Conservation (phyloP, 37 sponge, comb jelly and placozoan species). For the Ephydatia muelleri region DNA sequence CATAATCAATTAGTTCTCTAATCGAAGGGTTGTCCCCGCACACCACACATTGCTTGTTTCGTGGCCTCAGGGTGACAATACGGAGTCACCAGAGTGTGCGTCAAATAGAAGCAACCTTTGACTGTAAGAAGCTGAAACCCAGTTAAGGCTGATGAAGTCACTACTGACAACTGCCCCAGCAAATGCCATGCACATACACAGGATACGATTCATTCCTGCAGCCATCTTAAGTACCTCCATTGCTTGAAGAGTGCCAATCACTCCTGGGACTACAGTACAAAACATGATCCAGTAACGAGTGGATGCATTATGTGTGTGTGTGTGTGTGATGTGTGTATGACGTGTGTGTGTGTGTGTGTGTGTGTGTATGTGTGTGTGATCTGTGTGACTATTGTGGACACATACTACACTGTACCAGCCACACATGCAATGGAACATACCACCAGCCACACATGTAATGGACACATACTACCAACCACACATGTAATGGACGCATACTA, state of each 20-base stretch:
- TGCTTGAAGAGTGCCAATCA: constrained; percentile 93
- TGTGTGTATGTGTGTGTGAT: too few species aligned
- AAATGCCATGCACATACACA: too few species aligned
- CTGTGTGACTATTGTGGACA: too few species aligned
- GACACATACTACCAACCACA: too few species aligned
- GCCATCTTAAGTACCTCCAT: constrained; percentile 84
- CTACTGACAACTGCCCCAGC: not conserved
- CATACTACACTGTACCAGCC: too few species aligned
- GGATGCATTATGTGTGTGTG: too few species aligned
- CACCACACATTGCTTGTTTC: constrained; percentile 74
- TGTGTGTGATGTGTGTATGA: too few species aligned
- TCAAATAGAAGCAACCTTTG: constrained; percentile 82
- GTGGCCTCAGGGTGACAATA: constrained; percentile 70
- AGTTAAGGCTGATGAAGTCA: not conserved
- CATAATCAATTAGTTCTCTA: constrained; percentile 78
- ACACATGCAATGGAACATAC: too few species aligned
- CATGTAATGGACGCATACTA: too few species aligned
- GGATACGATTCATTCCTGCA: constrained; percentile 50
- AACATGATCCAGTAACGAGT: too few species aligned
- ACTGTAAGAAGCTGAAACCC: constrained; percentile 66
- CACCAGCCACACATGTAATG: too few species aligned
- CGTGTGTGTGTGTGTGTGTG: too few species aligned
- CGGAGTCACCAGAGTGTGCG: constrained; percentile 62
- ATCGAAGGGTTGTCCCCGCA: constrained; percentile 92
- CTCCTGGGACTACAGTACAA: constrained; percentile 79